Evolutionary conservation across 2,797 vertebrate species (phyloP).

Genomic region (Alauda arvensis): DNA sequence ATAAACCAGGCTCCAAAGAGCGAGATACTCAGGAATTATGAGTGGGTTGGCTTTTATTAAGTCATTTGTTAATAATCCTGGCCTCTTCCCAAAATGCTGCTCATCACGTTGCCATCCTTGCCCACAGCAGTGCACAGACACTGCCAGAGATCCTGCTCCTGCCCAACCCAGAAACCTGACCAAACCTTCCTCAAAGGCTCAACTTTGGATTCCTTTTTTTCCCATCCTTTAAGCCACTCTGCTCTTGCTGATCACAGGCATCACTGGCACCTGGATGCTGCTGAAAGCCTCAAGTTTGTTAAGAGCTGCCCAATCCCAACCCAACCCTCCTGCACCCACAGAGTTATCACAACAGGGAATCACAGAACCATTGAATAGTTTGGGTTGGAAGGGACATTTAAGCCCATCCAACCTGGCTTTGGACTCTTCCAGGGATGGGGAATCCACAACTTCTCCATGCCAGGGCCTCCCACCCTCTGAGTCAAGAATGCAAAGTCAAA

Average conservation of each 20-base stretch:
- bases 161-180: not conserved
- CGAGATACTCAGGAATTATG: not conserved
- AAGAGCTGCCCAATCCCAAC: not conserved
- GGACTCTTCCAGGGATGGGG: not conserved
- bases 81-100: not conserved
- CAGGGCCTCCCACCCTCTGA: not conserved
- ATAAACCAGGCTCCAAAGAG: not conserved
- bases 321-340: not conserved
- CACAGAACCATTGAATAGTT: not conserved
- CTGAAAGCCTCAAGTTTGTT: not conserved
- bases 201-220: not conserved
- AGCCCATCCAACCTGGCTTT: not conserved
- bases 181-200: not conserved
- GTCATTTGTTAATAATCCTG: not conserved
- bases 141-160: not conserved
- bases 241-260: rapidly evolving
- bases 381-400: not conserved
- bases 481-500: not conserved
- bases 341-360: not conserved
- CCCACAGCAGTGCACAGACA: not conserved
- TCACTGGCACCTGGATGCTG: not conserved
- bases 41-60: not conserved
- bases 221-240: not conserved
- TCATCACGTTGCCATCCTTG: rapidly evolving
- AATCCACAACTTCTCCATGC: not conserved